Evolutionary conservation across 2,113 vertebrate species (phyloP), one percentile per base, ranked within the genome.

Genomic region (Amphiprion ocellaris): DNA sequence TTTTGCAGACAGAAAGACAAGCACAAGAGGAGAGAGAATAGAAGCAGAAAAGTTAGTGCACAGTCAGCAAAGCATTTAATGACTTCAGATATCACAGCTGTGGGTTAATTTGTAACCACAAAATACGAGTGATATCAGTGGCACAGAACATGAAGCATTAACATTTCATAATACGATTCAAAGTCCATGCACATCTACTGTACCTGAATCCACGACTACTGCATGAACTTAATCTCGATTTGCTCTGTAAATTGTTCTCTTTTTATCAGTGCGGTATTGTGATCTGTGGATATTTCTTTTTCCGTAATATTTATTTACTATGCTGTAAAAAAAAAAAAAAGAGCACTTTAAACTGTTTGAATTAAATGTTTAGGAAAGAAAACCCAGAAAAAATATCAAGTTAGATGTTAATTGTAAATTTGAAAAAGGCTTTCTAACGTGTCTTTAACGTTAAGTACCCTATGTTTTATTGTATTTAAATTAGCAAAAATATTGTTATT

Each of bases 51-150:
- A 1, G 14, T 23, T 44, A 41, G 62, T 61, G 62, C 61, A 49
- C 23, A 58, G 6, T 47, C 24, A 49, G 58, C 16, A 69, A 61
- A 52, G 24, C 33, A 10, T 37, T 37, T 37, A 37, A 37, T 44
- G 10, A 9, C 7, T 37, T 23, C 41, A 53, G 9, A 52, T 59
- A 67, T 52, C n/a, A 39, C 15, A 2, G 1, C 21, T 16, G 2
- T 4, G 17, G 49, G 79, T 71, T 33, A 47, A 52, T 72, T 21
- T 49, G 46, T 19, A 79, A 26, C 10, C 17, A 14, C 21, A 16
- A 33, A 26, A 65, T 54, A 67, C 55, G 59, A 70, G 55, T 17
- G 19, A 65, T 54, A 67, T 64, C 63, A 70, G 55, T 15, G 19
- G 3, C 11, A 41, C 2, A 15, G 41, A 52, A 4, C 47, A 71